A percentile compares a stretch with the other conserved stretches of the same genome.
These are phyloP conservation scores for Pogonus chalceus DNA, from an alignment of 1,140 invertebrate species.

Conservation along the genomic window DNA sequence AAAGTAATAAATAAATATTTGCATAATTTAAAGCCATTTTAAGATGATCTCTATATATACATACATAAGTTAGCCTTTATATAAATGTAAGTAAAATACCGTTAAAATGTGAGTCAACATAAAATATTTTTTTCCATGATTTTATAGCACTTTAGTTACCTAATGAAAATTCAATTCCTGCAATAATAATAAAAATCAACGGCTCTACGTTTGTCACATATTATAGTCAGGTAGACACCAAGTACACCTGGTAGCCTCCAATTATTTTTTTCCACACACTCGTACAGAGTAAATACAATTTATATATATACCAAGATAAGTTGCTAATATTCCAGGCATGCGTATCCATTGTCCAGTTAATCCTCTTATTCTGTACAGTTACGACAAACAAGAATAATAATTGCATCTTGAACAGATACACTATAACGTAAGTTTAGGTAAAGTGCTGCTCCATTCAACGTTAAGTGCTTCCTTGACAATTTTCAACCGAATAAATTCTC, in stretches of 20 bases:
- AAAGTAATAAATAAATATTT: too few species aligned
- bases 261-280: neutral
- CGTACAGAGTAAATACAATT: neutral
- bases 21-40: too few species aligned
- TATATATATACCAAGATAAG: neutral
- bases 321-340: neutral
- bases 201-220: neutral
- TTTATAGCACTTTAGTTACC: neutral
- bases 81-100: too few species aligned
- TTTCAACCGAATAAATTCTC: conserved; percentile 7
- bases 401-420: neutral
- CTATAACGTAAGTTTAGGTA: conserved; percentile 10
- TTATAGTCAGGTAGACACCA: neutral
- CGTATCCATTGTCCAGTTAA: neutral
- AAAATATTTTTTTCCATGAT: neutral
- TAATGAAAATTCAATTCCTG: neutral
- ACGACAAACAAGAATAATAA: neutral
- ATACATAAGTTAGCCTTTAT: too few species aligned
- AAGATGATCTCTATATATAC: too few species aligned
- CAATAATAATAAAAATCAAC: neutral
- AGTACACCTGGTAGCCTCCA: neutral
- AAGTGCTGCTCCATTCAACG: conserved; percentile 17
- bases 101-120: too few species aligned
- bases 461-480: conserved; percentile 22
- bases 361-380: neutral